Percentiles rank a stretch among this genome's conserved stretches.
Evolutionary conservation across 92 coral and sea anemone species (phyloP).

Genomic region (Hydrozoanthus gracilis): DNA sequence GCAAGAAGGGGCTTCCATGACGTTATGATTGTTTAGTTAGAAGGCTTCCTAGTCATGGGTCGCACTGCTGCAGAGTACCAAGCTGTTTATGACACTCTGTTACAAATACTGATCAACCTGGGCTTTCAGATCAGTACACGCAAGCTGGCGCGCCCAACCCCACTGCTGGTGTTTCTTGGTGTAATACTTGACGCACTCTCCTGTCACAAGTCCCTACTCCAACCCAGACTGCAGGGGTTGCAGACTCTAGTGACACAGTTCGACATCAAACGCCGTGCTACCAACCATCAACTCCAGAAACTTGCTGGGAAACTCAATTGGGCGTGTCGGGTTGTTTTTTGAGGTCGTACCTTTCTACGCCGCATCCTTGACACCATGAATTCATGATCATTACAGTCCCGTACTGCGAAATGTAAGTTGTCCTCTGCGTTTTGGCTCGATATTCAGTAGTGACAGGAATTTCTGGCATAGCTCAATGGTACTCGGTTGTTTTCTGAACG

Average conservation of each 20-base stretch:
- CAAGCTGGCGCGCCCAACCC: conserved; percentile 4
- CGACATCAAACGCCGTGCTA: conserved; percentile 1
- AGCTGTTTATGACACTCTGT: conserved; percentile 5
- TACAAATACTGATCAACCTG: not conserved
- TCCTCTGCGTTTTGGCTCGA: too few relatives aligned
- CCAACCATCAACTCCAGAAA: conserved; percentile 41
- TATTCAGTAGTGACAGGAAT: conserved; percentile 29
- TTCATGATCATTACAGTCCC: too few relatives aligned
- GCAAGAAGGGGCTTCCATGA: conserved; percentile 24
- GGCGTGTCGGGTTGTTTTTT: conserved; percentile 54
- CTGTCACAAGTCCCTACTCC: too few relatives aligned
- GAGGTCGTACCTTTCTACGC: conserved; percentile 53
- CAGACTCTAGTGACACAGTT: too few relatives aligned
- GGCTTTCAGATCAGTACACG: conserved; percentile 10
- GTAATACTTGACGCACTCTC: too few relatives aligned
- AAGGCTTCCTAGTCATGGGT: conserved; percentile 49
- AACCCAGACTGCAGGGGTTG: too few relatives aligned
- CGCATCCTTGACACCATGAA: conserved; percentile 47
- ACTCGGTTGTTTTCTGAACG: not conserved
- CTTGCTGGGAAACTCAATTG: conserved; percentile 44
- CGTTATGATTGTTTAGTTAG: conserved; percentile 41
- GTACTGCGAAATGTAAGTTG: too few relatives aligned
- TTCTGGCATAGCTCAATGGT: conserved; percentile 26
- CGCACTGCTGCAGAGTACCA: conserved; percentile 18
- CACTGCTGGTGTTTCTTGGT: not conserved